Evolutionary conservation across 2,888 invertebrate genomes (phyloP), one percentile per base, ranked within the genome.

Genomic region (Leucoma salicis): DNA sequence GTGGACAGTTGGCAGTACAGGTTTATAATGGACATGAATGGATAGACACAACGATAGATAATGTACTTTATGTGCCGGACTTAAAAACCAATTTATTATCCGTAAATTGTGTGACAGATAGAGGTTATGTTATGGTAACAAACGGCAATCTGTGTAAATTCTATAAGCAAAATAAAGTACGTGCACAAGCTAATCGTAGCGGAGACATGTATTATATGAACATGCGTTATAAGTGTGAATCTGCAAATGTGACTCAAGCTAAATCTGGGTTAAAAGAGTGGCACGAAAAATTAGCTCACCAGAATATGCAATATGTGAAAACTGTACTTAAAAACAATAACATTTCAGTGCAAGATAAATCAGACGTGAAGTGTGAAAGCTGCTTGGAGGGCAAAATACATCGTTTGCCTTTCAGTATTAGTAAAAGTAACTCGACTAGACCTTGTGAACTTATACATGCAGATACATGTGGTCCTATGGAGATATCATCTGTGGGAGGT

Each of bases 41-140:
- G 55, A 40, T 61, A 7, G 28, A 54, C 1, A 57, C 57, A 6
- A 46, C 45, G 24, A 50, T 61, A 42, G 45, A 58, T 29, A 56
- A 62, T n/a, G 63, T 65, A 0, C 12, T 63, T 3, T 51, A 29
- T 7, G 56, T 65, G n/a, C 59, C 59, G 0, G 55, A 55, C 25
- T 34, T 58, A 13, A 42, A 53, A 31, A 52, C 41, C 4, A 57
- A 63, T 10, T 16, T 63, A 3, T 59, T 63, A 3, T 55, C 63
- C 1, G 51, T 60, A 1, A 51, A 45, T 5, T 10, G 49, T 2
- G 57, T 46, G 0, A 11, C 55, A 7, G 50, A 52, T 7, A 49
- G 31, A 39, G 61, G 58, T 11, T 63, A 64, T 39, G 53, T 52
- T 21, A 45, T 58, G 10, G 2, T 57, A 8, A 57, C 48, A 39